These are phyloP conservation scores for Rhamphomyia laevipes DNA, from an alignment of 2,888 invertebrate genomes.

Conservation along the genomic window DNA sequence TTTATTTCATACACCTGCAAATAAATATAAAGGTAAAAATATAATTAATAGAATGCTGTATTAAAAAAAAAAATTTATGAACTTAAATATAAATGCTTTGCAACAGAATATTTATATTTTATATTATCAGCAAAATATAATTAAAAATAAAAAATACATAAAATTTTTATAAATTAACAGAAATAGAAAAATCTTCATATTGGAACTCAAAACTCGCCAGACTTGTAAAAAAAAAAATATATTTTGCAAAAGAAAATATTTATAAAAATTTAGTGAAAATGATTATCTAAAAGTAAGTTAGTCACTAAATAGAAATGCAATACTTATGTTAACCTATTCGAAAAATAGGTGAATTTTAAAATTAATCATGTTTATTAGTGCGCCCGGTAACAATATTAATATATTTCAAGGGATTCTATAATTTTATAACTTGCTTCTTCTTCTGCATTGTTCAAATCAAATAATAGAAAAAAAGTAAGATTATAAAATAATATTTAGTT, in stretches of 20 bases:
- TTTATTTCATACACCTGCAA: too few relatives aligned
- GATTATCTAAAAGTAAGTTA: too few relatives aligned
- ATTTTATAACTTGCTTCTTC: too few relatives aligned
- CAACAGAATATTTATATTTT: neutral
- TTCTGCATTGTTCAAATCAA: too few relatives aligned
- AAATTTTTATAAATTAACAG: neutral
- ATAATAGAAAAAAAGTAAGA: too few relatives aligned
- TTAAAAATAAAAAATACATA: neutral
- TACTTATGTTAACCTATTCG: too few relatives aligned
- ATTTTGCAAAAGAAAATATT: neutral
- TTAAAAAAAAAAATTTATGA: neutral
- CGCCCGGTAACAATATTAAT: too few relatives aligned
- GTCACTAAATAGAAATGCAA: too few relatives aligned
- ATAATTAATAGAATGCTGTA: neutral
- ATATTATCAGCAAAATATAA: neutral
- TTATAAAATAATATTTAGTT: too few relatives aligned
- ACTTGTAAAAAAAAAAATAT: neutral
- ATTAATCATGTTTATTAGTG: neutral
- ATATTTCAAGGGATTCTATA: too few relatives aligned
- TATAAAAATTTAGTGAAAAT: neutral
- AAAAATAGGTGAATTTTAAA: neutral
- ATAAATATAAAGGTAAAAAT: neutral
- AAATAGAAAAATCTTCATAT: neutral
- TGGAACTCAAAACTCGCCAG: constrained; percentile 3
- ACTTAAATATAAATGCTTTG: neutral